A percentile compares a stretch with the other conserved stretches of the same genome.
phyloP scores from a whole-genome alignment of 2,113 vertebrate species.

The Rousettus leschenaultii region DNA sequence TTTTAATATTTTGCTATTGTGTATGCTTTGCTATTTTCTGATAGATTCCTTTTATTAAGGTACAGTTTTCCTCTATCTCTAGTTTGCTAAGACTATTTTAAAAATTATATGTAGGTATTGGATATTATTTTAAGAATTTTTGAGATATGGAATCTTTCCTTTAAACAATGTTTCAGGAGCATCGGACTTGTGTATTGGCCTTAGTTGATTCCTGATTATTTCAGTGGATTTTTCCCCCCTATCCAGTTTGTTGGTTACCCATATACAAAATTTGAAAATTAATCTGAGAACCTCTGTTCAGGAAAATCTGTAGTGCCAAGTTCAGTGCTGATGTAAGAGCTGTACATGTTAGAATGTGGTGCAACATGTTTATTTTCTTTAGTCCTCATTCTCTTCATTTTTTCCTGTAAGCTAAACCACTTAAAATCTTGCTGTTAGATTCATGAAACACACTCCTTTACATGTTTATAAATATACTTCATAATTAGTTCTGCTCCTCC shows the following conservation, averaged over 20 bases:
- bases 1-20: conserved; percentile 2
- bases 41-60: conserved; percentile 9
- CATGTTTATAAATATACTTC: conserved; percentile 52
- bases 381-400: not conserved
- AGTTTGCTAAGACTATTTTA: not conserved
- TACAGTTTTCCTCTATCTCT: not conserved
- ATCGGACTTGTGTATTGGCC: not conserved
- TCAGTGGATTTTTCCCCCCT: not conserved
- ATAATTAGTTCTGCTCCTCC: conserved; percentile 47
- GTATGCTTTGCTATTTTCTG: not conserved
- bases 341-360: not conserved
- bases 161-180: not conserved
- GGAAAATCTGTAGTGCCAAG: not conserved
- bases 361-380: not conserved
- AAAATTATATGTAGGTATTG: not conserved
- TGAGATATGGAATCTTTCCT: not conserved
- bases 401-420: not conserved
- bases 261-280: not conserved
- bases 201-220: not conserved
- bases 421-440: conserved; percentile 36
- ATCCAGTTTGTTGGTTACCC: not conserved
- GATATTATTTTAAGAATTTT: not conserved
- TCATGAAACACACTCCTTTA: conserved; percentile 23
- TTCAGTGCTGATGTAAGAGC: not conserved
- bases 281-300: not conserved